Conservation (phyloP, 2,888 invertebrate species). For the Flexamia atlantica region DNA sequence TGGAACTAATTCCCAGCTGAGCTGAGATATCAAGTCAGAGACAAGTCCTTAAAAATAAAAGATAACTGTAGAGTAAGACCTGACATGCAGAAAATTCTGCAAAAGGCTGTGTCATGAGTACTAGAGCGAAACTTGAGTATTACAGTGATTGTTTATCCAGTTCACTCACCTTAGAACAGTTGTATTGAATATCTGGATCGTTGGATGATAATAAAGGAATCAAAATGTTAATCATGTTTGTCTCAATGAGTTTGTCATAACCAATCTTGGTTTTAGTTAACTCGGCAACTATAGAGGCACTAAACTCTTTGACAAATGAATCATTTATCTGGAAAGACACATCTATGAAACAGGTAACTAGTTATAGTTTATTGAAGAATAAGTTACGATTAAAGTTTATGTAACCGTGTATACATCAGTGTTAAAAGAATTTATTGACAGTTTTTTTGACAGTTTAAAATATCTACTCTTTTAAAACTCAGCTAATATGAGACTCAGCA, state of each 20-base stretch:
- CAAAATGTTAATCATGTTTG: constrained; percentile 75
- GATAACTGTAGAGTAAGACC: too few relatives aligned
- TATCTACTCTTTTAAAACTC: too few relatives aligned
- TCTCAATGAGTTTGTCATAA: constrained; percentile 76
- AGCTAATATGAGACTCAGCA: too few relatives aligned
- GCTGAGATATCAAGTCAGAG: too few relatives aligned
- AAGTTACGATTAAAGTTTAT: neutral
- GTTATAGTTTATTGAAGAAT: constrained; percentile 1
- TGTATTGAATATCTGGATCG: constrained; percentile 79
- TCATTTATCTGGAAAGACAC: constrained; percentile 71
- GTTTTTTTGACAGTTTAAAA: too few relatives aligned
- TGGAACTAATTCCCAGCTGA: too few relatives aligned
- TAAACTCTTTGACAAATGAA: constrained; percentile 77
- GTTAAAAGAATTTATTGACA: too few relatives aligned
- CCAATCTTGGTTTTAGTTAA: constrained; percentile 74
- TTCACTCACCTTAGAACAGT: constrained; percentile 76
- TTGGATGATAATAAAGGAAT: constrained; percentile 76
- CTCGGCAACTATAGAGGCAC: constrained; percentile 77
- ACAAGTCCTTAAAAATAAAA: too few relatives aligned
- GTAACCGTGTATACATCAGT: neutral
- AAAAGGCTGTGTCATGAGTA: too few relatives aligned
- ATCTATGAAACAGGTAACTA: neutral
- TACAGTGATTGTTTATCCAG: too few relatives aligned
- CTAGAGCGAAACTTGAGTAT: too few relatives aligned
- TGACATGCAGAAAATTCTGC: too few relatives aligned